Conservation (phyloP, 2,888 invertebrate species). For the Andrena trimmerana region DNA sequence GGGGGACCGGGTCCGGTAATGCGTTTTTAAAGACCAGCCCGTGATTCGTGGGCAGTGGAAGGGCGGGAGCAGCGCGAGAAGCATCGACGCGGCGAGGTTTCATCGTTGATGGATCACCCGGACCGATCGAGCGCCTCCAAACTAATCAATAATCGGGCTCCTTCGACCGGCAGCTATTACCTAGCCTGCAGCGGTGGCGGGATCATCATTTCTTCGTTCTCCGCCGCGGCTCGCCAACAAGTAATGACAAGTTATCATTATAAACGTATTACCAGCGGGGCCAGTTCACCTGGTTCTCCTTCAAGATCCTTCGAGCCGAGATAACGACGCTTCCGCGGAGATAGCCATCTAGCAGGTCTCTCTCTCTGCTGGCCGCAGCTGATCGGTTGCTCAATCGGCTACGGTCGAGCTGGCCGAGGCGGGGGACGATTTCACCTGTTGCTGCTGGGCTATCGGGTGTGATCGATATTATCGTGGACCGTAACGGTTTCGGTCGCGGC, state of each 20-base stretch:
- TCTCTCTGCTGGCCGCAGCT: conserved; percentile 54
- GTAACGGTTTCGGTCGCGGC: conserved; percentile 50
- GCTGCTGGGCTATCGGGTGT: conserved; percentile 40
- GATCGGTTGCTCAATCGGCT: conserved; percentile 69
- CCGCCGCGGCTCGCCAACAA: conserved; percentile 53
- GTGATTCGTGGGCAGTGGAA: conserved; percentile 68
- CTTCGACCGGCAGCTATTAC: conserved; percentile 79
- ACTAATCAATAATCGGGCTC: conserved; percentile 84
- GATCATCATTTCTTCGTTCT: conserved; percentile 79
- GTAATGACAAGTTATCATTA: conserved; percentile 82
- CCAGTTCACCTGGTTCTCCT: conserved; percentile 60
- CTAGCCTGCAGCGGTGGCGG: conserved; percentile 76
- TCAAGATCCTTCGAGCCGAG: conserved; percentile 51
- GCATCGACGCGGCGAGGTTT: conserved; percentile 68
- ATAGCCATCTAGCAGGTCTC: conserved; percentile 59
- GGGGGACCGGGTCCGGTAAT: conserved; percentile 78
- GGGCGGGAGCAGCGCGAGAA: conserved; percentile 69
- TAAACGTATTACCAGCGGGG: conserved; percentile 79
- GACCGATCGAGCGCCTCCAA: conserved; percentile 83
- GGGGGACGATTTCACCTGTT: conserved; percentile 59
- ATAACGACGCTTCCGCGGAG: conserved; percentile 66
- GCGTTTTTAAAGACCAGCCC: conserved; percentile 85
- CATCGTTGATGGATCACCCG: conserved; percentile 84
- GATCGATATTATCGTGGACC: conserved; percentile 55
- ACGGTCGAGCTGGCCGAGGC: conserved; percentile 50